Base-by-base conservation (phyloP, 37 sponge, comb jelly and placozoan species). In the Aphrocallistes beatrix region DNA sequence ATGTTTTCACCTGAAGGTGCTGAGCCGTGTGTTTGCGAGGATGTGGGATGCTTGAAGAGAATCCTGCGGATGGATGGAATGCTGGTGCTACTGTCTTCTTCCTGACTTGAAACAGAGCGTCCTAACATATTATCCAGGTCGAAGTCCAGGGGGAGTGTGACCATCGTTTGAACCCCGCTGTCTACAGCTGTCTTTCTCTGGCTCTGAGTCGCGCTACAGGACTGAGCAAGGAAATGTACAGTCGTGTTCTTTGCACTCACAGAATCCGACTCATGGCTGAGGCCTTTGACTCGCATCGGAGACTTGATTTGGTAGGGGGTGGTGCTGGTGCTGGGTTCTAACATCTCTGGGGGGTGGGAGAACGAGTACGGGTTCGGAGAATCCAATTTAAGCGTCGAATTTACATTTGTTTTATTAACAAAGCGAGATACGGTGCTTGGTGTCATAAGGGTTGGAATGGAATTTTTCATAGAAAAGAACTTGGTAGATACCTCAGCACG, bases 401-500 rank as follows among this genome's bases (percentile, higher is more conserved):
- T 60, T 28, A 1, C 6, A 30, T 13, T 60, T 1, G 75, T 60
- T 3, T 3, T 13, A 28, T 30, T 6, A 28, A 6, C 8, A 60
- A 30, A 28, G 34, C 75, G 75, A 60, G 75, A 60, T 60, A 30
- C 10, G 34, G 17, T 60, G 75, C 75, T 25, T 60, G 75, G 75
- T 6, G 75, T 25, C 75, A 60, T 60, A 1, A 60, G 21, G n/a
- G 28, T 60, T 19, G 75, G 75, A 32, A 60, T 60, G 75, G 75
- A 60, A 60, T 60, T 19, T 60, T 25, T 13, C 75, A 19, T 30
- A 25, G 75, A 60, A 28, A 60, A 60, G 75, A 60, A 60, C 75
- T 60, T 60, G 34, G 75, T 60, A 30, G 75, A 60, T 32, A 30
- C 75, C 75, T 60, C 75, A 60, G 75, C 75, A 6, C 75, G 75